Evolutionary conservation across 2,888 invertebrate species (phyloP), one percentile per base, ranked within the genome.

Genomic region (Ramazzottius varieornatus): DNA sequence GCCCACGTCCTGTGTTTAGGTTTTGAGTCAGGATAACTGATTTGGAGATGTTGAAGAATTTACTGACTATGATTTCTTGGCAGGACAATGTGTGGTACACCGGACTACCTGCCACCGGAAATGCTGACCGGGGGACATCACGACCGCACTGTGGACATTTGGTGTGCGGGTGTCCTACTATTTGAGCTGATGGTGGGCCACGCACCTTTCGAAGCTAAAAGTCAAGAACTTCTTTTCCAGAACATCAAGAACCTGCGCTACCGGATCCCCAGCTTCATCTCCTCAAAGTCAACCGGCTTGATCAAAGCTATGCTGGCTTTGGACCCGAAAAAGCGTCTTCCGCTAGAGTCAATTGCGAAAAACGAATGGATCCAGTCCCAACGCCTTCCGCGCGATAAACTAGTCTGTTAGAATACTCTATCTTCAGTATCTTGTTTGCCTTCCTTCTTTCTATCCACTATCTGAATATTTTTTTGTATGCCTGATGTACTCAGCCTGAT

Each of bases 81-180:
- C 20, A 16, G 29, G n/a, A 54, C 54, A n/a, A 24, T 54, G 13
- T 54, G 54, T 24, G 54, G 54, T 29, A 54, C 54, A 13, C 54
- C 54, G 13, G 54, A 54, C 29, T 54, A 54, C 29, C 29, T 54
- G 20, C 54, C 54, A 54, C 54, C 54, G 54, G 54, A 54, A 54
- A 54, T 54, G 54, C 8, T 13, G 4, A 54, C 13, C 4, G 29
- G 4, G 20, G 4, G 29, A 4, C 54, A n/a, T 24, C 54, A 54
- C 54, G 24, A 54, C 54, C 8, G 24, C 4, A 54, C 20, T 24
- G 13, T 4, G 16, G 54, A 54, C 29, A 54, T 54, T 54, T 54
- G 54, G 54, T 54, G 54, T 54, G 40, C 40, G 8, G 40, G 40
- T 13, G 40, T 40, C 40, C 40, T 40, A 20, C 40, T 40, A 24